Percentiles rank a stretch among this genome's conserved stretches.
These are phyloP conservation scores for Aphaenogaster ashmeadi DNA, from an alignment of 1,140 invertebrate genomes.

Conservation along the genomic window DNA sequence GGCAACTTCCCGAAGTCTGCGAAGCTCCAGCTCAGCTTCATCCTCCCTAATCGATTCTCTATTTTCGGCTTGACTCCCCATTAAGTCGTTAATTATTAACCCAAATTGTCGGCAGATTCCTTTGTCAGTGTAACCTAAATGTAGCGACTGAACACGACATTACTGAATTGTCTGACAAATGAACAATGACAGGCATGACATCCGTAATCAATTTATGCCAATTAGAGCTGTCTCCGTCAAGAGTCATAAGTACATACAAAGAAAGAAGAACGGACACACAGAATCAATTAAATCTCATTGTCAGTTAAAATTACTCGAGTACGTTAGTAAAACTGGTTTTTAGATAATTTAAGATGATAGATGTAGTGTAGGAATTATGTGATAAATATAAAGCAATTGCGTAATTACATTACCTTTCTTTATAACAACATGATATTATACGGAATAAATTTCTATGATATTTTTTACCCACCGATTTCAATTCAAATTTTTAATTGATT, in stretches of 20 bases:
- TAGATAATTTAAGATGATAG: constrained; percentile 3
- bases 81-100: constrained; percentile 43
- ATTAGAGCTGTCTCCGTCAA: constrained; percentile 15
- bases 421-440: background rate
- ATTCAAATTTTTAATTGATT: background rate
- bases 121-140: constrained; percentile 29
- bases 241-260: background rate
- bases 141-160: constrained; percentile 4
- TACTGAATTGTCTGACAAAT: constrained; percentile 24
- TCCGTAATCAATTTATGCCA: constrained; percentile 5
- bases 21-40: constrained; percentile 67
- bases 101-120: constrained; percentile 29
- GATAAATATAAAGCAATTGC: background rate
- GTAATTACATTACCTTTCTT: constrained; percentile 8
- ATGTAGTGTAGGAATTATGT: background rate
- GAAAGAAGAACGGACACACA: background rate
- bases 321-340: background rate
- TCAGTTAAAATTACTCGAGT: constrained; percentile 3
- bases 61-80: constrained; percentile 1
- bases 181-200: constrained; percentile 34
- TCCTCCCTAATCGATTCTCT: background rate
- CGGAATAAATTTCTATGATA: background rate
- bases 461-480: background rate
- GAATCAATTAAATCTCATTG: background rate
- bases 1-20: constrained; percentile 77